Evolutionary conservation across 2,888 invertebrate species (phyloP), one percentile per base, ranked within the genome.

Genomic region (Baccha elongata): DNA sequence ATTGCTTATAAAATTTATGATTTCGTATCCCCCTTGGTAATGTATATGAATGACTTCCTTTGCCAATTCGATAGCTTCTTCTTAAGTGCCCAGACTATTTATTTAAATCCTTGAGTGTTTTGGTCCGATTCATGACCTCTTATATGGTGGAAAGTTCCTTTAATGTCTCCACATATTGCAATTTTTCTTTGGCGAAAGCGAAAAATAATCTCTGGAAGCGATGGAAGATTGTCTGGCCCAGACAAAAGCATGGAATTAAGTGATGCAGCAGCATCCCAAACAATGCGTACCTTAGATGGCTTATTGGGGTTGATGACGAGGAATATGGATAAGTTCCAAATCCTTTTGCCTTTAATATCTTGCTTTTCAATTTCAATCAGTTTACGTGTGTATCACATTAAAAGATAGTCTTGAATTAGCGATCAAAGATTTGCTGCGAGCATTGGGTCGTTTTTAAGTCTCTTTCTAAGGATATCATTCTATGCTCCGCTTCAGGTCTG

Each of bases 321-420:
- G 69, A 87, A 86, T n/a, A 86, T 85, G 0, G 86, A 86, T 8
- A 86, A 19, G 21, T 86, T 86, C 86, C 86, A 87, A 13, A 53
- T 74, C 8, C 53, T 52, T 50, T 26, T 42, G n/a, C n/a, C 21
- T 8, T 11, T 10, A 7, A 13, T n/a, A n/a, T n/a, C n/a, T n/a
- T n/a, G 4, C 26, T 26, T 26, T 26, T 26, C 26, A 11, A 64
- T 60, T 23, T 46, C 37, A 8, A 52, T 52, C 7, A 84, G 48
- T 50, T 78, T 78, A 7, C 78, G 60, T 7, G 75, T 76, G 23
- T 87, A 86, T n/a, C 73, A 68, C 62, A 85, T 81, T 8, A 48
- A 26, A 8, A 85, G 3, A 10, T 80, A 85, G 7, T 84, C 72
- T 23, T 50, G 8, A n/a, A 85, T 32, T 40, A 84, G 52, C 6